A percentile compares a stretch with the other conserved stretches of the same genome.
phyloP scores from a whole-genome alignment of 2,113 vertebrate genomes.

The Choloepus hoffmanni region DNA sequence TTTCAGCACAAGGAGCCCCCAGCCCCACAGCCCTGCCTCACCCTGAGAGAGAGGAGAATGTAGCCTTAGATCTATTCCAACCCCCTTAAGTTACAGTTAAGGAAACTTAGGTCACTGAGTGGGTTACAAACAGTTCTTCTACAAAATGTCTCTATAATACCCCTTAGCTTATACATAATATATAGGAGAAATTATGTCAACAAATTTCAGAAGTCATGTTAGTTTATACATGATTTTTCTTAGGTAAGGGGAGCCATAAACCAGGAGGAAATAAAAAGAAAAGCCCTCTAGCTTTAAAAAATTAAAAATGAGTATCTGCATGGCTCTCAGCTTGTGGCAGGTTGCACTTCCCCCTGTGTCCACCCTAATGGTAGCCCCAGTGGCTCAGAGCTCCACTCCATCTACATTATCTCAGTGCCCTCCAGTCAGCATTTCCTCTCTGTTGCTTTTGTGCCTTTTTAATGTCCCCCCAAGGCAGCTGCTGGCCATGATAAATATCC shows the following conservation, averaged over 20 bases:
- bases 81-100: neutral
- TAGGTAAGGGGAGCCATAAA: neutral
- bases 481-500: neutral
- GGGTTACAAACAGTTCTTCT: neutral
- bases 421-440: neutral
- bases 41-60: neutral
- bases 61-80: neutral
- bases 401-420: neutral
- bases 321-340: neutral
- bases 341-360: neutral
- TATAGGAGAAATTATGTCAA: neutral
- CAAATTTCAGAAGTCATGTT: slow-evolving; percentile 18
- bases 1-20: neutral
- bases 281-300: slow-evolving; percentile 22
- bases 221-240: neutral
- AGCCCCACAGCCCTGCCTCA: neutral
- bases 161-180: neutral
- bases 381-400: neutral
- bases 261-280: slow-evolving; percentile 12
- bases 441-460: neutral
- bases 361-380: neutral
- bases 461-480: neutral
- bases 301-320: neutral
- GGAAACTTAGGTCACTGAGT: neutral
- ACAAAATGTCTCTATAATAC: neutral